Evolutionary conservation across 2,888 invertebrate genomes (phyloP).

Genomic region (Cryptocephalus moraei): DNA sequence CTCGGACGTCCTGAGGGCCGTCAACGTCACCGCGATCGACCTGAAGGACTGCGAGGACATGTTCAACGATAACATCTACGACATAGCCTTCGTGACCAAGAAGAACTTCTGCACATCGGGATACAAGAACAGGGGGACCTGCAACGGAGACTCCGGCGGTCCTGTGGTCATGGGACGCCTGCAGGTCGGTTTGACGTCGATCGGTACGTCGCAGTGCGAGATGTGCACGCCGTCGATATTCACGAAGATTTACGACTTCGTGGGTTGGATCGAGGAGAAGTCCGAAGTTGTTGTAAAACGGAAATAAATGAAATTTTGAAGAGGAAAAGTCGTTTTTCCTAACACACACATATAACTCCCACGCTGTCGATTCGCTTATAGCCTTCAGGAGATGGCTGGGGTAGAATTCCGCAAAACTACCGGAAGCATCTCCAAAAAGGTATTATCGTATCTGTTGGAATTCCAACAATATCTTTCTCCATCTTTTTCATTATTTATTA

Average conservation of each 20-base stretch:
- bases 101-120: conserved; percentile 21
- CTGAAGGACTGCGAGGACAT: conserved; percentile 15
- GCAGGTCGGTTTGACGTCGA: conserved; percentile 20
- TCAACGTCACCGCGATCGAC: conserved; percentile 15
- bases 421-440: too few relatives aligned
- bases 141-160: conserved; percentile 23
- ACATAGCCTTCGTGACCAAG: conserved; percentile 14
- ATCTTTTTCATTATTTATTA: too few relatives aligned
- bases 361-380: too few relatives aligned
- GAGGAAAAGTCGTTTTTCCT: too few relatives aligned
- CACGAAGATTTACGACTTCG: conserved; percentile 15
- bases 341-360: too few relatives aligned
- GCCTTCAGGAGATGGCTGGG: too few relatives aligned
- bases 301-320: too few relatives aligned
- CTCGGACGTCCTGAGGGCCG: conserved; percentile 15
- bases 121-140: conserved; percentile 19
- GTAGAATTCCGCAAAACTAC: too few relatives aligned
- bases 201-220: conserved; percentile 18
- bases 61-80: conserved; percentile 15
- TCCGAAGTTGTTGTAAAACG: conserved; percentile 13
- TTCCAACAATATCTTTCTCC: too few relatives aligned
- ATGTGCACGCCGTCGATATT: conserved; percentile 19
- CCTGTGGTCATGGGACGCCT: conserved; percentile 12
- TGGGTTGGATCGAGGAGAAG: conserved; percentile 21
- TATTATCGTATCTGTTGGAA: too few relatives aligned